Base-by-base conservation (phyloP, 2,888 invertebrate genomes). In the Geophilus truncorum region DNA sequence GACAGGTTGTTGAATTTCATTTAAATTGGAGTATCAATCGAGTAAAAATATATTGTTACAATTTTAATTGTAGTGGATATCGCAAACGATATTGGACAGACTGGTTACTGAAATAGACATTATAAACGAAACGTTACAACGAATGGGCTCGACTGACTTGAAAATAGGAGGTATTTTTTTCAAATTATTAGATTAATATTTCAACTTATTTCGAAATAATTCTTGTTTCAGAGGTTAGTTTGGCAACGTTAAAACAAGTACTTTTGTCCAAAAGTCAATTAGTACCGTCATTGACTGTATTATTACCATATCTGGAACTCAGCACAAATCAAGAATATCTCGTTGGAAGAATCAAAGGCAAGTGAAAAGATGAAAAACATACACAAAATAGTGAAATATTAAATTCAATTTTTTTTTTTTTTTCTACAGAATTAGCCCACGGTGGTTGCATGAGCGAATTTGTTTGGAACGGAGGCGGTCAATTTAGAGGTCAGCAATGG, bases 391-490 rank as follows among this genome's bases (percentile, higher is more conserved):
- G 15, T 3, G 32, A 18, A 30, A 77, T 28, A 40, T 45, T n/a
- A n/a, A 15, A 45, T 45, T n/a, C n/a, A 45, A 45, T n/a, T 45
- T 12, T 3, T 45, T 7, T 6, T 40, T 40, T 82, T 10, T 79
- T 79, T 80, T 78, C 83, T 85, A 62, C 85, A 90, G 93, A 93
- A 84, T 89, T 97, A 82, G 91, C 93, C 0, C 91, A 90, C 85
- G 95, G 95, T 82, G 94, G 95, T 10, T 95, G 95, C 85, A 93
- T 97, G 89, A 93, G 94, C 85, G 93, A 93, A 84, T 97, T 93
- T 88, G 92, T 92, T 83, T 97, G 97, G 96, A 92, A 93, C 87
- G 91, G 92, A 81, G 96, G 96, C 76, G 92, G 93, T 62, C 88
- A 88, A 32, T 90, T 91, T 84, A 91, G 92, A 84, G 92, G 92